Base-by-base conservation (phyloP, 2,797 vertebrate genomes). In the Arnoldichthys spilopterus region DNA sequence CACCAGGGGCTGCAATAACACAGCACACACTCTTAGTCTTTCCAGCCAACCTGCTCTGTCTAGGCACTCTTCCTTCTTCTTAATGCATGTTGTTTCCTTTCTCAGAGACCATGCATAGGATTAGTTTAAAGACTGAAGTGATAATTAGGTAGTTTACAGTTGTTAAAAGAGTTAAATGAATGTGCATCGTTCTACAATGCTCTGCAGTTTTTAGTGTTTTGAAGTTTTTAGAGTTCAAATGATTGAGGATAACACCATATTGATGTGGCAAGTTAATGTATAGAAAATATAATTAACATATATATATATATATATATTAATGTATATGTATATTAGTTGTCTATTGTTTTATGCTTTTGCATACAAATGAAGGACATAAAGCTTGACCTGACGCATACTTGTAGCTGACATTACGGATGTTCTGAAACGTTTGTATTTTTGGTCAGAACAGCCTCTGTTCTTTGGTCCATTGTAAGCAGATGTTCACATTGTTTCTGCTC, bases 1-100 rank as follows among this genome's bases (percentile, higher is more conserved):
- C 93, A 94, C 85, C 81, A 94, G 93, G 88, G 88, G 93, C 76
- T 84, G 89, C 89, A 86, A 87, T 80, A 90, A 87, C 86, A 90
- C 83, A 87, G 75, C 72, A 49, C 3, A 74, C 26, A 59, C 9
- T 32, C 32, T 37, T 43, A 63, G 49, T 26, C 22, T 62, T 9
- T 28, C 18, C 70, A 63, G 37, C 11, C 40, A 56, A n/a, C 11
- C 7, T 53, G 11, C 28, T 9, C 0, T 59, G 24, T 26, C 0
- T 26, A 20, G 45, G 30, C 37, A 13, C 13, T 76, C 20, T 26
- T 56, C 22, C 40, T 22, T 72, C 16, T 43, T 59, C 22, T n/a
- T 58, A 11, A 18, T 30, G 16, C 24, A 13, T 28, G 6, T 16
- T 76, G 47, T 43, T 68, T 37, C 32, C 20, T 3, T 54, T 71